phyloP scores from a whole-genome alignment of 2,113 vertebrate species.

The Bettongia penicillata region DNA sequence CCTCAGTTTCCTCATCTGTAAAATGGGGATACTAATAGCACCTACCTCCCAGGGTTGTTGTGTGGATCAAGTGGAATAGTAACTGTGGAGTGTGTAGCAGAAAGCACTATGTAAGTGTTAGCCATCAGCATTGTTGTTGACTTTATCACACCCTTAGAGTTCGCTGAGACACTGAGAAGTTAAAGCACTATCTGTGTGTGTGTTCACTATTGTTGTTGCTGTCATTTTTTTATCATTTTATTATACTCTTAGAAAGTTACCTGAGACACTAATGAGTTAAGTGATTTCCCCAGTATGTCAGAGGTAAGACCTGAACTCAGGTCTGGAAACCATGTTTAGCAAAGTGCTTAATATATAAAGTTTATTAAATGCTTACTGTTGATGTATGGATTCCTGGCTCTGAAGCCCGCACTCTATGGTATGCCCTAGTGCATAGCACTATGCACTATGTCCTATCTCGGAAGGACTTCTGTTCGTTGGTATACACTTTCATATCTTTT shows the following conservation, averaged over 20 bases:
- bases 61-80: neutral
- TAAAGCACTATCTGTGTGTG: too few species aligned
- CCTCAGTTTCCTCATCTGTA: neutral
- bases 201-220: too few species aligned
- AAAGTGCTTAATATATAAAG: neutral
- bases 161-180: too few species aligned
- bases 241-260: neutral
- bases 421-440: neutral
- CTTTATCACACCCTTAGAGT: too few species aligned
- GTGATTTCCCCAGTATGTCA: neutral
- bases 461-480: neutral
- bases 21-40: neutral
- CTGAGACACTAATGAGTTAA: neutral
- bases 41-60: neutral
- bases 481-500: neutral
- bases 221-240: neutral
- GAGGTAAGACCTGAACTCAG: neutral
- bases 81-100: neutral
- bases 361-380: neutral
- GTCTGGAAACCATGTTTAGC: neutral
- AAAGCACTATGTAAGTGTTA: neutral
- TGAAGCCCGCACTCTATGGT: neutral
- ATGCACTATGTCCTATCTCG: neutral
- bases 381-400: neutral
- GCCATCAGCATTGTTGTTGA: too few species aligned